Conservation (phyloP, 2,888 invertebrate species). For the Busseola fusca region DNA sequence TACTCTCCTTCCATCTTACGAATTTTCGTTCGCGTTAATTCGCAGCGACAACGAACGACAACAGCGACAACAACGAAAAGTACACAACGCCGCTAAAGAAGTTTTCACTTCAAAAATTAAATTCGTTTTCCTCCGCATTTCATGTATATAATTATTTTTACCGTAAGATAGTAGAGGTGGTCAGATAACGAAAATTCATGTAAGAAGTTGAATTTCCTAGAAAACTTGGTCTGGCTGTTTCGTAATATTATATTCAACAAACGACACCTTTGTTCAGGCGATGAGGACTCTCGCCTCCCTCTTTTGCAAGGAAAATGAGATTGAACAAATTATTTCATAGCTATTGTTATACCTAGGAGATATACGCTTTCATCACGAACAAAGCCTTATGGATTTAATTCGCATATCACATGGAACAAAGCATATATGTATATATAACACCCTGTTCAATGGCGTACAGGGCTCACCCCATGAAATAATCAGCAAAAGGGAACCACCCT, state of each 20-base stretch:
- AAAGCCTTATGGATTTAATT: conserved; percentile 37
- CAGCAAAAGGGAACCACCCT: conserved; percentile 29
- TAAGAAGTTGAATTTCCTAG: conserved; percentile 10
- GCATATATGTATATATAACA: not conserved
- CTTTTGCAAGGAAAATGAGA: too few relatives aligned
- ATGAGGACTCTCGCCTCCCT: too few relatives aligned
- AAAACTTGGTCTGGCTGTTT: conserved; percentile 23
- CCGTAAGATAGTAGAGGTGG: conserved; percentile 13
- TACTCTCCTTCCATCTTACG: too few relatives aligned
- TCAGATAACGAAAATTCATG: conserved; percentile 31
- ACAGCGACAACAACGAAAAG: too few relatives aligned
- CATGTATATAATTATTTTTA: conserved; percentile 5
- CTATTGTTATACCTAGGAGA: conserved; percentile 37
- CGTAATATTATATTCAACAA: conserved; percentile 53
- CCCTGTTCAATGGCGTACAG: conserved; percentile 21
- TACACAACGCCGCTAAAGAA: too few relatives aligned
- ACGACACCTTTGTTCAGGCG: conserved; percentile 54
- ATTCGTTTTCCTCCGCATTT: not conserved
- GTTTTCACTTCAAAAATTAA: too few relatives aligned
- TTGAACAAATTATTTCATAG: conserved; percentile 43
- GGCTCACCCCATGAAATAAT: conserved; percentile 33
- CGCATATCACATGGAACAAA: conserved; percentile 32
- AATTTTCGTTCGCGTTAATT: too few relatives aligned
- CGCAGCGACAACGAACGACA: too few relatives aligned
- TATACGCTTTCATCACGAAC: conserved; percentile 31